These are phyloP conservation scores for Rhinella marina DNA, from an alignment of 2,797 vertebrate species.

Conservation along the genomic window DNA sequence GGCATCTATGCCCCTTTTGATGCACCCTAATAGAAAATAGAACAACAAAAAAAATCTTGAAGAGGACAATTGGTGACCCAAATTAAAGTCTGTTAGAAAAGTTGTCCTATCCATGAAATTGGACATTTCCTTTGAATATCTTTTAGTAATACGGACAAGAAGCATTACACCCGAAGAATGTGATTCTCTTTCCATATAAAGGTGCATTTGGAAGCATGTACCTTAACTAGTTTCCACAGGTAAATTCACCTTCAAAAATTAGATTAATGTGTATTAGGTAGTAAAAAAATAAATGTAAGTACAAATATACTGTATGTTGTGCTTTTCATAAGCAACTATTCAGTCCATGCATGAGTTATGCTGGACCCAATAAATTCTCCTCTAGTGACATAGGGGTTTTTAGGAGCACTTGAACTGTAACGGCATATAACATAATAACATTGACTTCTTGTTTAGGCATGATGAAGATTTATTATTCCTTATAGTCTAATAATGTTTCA, in stretches of 20 bases:
- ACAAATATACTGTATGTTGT: neutral
- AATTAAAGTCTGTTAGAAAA: neutral
- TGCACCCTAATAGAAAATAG: too few relatives aligned
- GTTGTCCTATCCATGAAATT: too few relatives aligned
- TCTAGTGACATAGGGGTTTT: constrained; percentile 44
- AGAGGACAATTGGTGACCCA: neutral
- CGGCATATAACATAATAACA: constrained; percentile 70
- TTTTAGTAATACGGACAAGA: neutral
- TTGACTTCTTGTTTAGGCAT: constrained; percentile 73
- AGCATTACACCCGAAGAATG: neutral
- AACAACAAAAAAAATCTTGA: too few relatives aligned
- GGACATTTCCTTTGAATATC: neutral
- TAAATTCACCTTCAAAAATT: neutral
- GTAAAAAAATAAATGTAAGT: neutral
- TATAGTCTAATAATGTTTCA: constrained; percentile 73
- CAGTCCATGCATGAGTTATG: neutral
- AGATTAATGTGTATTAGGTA: neutral
- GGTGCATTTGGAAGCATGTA: neutral
- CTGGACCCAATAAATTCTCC: neutral
- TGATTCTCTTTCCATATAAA: neutral
- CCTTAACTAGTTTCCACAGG: neutral
- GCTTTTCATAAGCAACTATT: neutral
- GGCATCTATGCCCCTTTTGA: too few relatives aligned
- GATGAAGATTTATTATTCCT: constrained; percentile 77
- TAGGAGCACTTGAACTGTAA: constrained; percentile 47